phyloP scores from a whole-genome alignment of 2,113 vertebrate genomes.

The Poecile atricapillus region DNA sequence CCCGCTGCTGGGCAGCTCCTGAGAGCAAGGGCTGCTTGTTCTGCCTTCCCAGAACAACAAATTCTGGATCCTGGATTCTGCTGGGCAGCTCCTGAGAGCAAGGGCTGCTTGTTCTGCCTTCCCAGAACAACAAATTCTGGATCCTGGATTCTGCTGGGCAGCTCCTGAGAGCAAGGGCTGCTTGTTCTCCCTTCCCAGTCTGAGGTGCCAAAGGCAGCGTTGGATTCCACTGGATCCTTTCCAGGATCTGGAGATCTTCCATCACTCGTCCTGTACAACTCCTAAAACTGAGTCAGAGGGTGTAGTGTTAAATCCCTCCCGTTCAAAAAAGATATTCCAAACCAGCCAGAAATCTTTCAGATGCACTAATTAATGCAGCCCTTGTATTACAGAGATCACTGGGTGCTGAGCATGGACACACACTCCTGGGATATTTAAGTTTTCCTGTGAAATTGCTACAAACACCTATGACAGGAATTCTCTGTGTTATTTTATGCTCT shows the following conservation, averaged over 20 bases:
- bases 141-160: background rate
- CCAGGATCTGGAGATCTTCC: background rate
- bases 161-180: background rate
- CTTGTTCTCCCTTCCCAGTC: background rate
- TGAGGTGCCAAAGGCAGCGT: background rate
- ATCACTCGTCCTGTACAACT: background rate
- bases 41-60: background rate
- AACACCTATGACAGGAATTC: background rate
- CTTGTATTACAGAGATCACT: accelerated
- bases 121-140: background rate
- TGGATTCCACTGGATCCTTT: background rate
- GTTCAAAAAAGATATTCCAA: background rate
- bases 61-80: background rate
- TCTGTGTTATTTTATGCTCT: background rate
- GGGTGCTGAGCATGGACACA: background rate
- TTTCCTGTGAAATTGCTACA: background rate
- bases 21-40: background rate
- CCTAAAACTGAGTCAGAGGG: background rate
- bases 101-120: background rate
- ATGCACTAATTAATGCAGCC: background rate
- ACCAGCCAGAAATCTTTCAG: background rate
- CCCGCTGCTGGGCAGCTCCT: background rate
- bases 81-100: background rate
- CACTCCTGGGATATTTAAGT: background rate
- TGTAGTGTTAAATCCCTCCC: background rate